Percentiles rank a stretch among this genome's conserved stretches.
Conservation (phyloP, 2,797 vertebrate genomes). For the Gambusia yucatana region DNA sequence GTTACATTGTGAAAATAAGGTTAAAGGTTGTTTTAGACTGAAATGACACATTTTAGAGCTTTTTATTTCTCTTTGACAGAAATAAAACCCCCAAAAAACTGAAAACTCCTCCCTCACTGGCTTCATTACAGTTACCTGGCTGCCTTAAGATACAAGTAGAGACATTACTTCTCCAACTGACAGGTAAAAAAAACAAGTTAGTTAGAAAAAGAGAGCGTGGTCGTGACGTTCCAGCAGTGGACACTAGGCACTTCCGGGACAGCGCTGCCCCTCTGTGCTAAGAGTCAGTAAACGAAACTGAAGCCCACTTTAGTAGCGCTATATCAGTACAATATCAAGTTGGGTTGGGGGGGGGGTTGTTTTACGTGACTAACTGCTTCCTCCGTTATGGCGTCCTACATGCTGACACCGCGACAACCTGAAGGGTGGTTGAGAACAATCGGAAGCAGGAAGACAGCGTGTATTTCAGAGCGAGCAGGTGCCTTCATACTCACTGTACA, state of each 20-base stretch:
- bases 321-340: background rate
- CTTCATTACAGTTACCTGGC: background rate
- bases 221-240: background rate
- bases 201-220: background rate
- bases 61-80: background rate
- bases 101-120: background rate
- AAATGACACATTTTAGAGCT: background rate
- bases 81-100: background rate
- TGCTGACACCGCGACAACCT: background rate
- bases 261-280: background rate
- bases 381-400: slow-evolving; percentile 43
- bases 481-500: background rate
- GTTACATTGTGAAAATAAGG: background rate
- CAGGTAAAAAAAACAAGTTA: background rate
- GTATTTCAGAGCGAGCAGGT: background rate
- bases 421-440: background rate
- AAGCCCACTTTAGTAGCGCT: background rate
- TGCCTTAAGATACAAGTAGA: background rate
- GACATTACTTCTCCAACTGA: background rate
- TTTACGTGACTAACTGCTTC: slow-evolving; percentile 47
- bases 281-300: background rate
- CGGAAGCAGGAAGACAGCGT: background rate
- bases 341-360: accelerated
- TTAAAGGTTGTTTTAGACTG: background rate
- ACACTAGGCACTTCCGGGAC: background rate